Evolutionary conservation across 1,140 invertebrate species (phyloP).

Genomic region (Drosophila sp.): DNA sequence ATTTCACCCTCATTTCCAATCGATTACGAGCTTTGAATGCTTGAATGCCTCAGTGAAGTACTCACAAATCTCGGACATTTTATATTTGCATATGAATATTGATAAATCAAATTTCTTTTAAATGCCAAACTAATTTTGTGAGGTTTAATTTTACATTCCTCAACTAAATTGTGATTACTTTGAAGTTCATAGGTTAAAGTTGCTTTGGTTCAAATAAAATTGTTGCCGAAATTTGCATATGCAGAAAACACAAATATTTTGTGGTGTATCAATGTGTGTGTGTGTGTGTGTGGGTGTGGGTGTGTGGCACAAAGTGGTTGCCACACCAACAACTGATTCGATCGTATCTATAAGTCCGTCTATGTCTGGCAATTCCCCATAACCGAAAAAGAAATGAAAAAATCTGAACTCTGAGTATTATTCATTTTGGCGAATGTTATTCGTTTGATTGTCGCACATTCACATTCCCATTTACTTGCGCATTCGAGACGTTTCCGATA

Average conservation of each 20-base stretch:
- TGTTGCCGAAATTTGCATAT: constrained; percentile 21
- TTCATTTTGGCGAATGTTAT: constrained; percentile 5
- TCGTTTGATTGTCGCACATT: constrained; percentile 35
- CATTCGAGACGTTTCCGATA: constrained; percentile 72
- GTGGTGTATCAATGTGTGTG: background rate
- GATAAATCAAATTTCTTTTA: background rate
- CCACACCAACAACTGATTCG: constrained; percentile 16
- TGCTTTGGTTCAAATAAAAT: background rate
- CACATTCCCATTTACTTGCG: constrained; percentile 19
- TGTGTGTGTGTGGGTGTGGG: background rate
- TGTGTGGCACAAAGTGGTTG: constrained; percentile 14
- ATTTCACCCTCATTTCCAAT: no score
- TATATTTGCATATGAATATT: no score
- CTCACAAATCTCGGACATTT: no score
- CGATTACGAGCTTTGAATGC: no score
- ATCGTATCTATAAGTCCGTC: constrained; percentile 24
- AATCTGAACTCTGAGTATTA: background rate
- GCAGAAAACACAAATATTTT: background rate
- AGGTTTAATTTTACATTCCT: background rate
- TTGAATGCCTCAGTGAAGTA: no score
- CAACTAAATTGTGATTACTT: constrained; percentile 2
- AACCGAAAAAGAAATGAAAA: background rate
- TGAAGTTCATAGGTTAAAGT: constrained; percentile 3
- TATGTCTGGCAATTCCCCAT: constrained; percentile 5
- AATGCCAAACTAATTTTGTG: background rate